A percentile compares a stretch with the other conserved stretches of the same genome.
phyloP scores from a whole-genome alignment of 2,888 invertebrate species.

The Apamea anceps region DNA sequence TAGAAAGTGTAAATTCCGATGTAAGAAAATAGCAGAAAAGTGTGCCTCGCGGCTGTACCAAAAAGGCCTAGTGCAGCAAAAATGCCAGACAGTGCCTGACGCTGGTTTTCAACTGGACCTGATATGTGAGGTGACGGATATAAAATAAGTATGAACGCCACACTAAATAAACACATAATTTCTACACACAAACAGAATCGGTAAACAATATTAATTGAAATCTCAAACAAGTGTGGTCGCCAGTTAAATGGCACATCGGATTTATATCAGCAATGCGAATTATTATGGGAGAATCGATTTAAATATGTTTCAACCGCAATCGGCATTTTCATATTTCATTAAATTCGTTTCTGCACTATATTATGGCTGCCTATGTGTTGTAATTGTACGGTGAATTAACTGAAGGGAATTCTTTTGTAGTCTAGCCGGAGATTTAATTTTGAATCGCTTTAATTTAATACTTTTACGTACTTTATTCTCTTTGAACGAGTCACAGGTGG shows the following conservation, averaged over 20 bases:
- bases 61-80: too few species aligned
- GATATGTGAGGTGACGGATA: too few species aligned
- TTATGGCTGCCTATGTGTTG: neutral
- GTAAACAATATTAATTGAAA: slow-evolving; percentile 67
- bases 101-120: too few species aligned
- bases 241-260: slow-evolving; percentile 50
- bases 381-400: slow-evolving; percentile 31
- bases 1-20: too few species aligned
- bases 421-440: slow-evolving; percentile 19
- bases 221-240: slow-evolving; percentile 61
- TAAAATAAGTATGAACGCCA: neutral
- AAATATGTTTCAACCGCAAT: slow-evolving; percentile 58
- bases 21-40: too few species aligned
- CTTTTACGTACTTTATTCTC: slow-evolving; percentile 13
- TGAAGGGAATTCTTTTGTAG: slow-evolving; percentile 29
- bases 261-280: slow-evolving; percentile 44
- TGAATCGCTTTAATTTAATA: slow-evolving; percentile 6
- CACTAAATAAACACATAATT: slow-evolving; percentile 37
- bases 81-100: too few species aligned
- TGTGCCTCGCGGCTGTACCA: too few species aligned
- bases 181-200: slow-evolving; percentile 40
- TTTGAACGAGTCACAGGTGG: neutral
- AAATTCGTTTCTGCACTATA: slow-evolving; percentile 36
- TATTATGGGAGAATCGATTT: slow-evolving; percentile 60
- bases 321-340: slow-evolving; percentile 61